phyloP scores from a whole-genome alignment of 1,140 invertebrate species.

The Platorchestia sp. region DNA sequence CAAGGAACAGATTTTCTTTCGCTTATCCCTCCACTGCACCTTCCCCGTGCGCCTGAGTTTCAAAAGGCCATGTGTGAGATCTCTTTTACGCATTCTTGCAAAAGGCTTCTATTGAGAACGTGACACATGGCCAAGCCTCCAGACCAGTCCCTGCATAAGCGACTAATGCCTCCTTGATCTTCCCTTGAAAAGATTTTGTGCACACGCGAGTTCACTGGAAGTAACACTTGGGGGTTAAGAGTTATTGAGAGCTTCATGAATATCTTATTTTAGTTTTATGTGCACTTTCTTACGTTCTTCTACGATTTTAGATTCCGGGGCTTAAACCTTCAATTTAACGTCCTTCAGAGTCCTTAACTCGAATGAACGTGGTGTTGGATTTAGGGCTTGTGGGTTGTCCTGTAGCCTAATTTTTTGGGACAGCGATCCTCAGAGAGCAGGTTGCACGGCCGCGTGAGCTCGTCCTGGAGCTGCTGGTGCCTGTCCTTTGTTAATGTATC shows the following conservation, averaged over 20 bases:
- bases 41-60: not conserved
- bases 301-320: too few species aligned
- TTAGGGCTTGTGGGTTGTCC: not conserved
- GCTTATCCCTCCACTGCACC: not conserved
- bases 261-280: too few species aligned
- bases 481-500: not conserved
- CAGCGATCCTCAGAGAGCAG: not conserved
- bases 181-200: not conserved
- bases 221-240: too few species aligned
- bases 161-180: not conserved
- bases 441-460: not conserved
- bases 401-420: not conserved
- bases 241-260: too few species aligned
- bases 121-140: not conserved
- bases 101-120: not conserved
- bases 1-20: not conserved
- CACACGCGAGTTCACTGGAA: not conserved
- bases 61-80: not conserved
- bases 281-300: too few species aligned
- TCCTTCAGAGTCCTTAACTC: not conserved
- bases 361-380: not conserved
- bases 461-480: not conserved
- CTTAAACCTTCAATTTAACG: not conserved
- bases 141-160: not conserved
- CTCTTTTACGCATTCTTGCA: not conserved